Conservation (phyloP, 1,140 invertebrate species). For the Armadillidium nasatum region DNA sequence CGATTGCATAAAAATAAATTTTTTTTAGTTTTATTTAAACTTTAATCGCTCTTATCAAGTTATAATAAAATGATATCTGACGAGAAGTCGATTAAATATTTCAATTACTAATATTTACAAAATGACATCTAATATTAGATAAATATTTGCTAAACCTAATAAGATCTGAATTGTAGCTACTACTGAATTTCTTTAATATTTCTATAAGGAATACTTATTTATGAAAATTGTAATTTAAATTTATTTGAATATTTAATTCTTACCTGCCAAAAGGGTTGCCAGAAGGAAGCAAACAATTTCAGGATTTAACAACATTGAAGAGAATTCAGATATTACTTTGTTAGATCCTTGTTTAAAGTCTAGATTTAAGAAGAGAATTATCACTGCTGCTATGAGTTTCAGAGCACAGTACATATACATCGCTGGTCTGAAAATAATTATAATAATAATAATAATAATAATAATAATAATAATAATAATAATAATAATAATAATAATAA, state of each 20-base stretch:
- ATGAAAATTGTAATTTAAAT: too few species aligned
- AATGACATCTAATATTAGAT: too few species aligned
- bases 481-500: background rate
- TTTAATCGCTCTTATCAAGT: too few species aligned
- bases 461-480: background rate
- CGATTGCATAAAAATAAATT: too few species aligned
- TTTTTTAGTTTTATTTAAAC: too few species aligned
- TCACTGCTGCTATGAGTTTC: conserved; percentile 61
- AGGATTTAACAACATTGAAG: conserved; percentile 63
- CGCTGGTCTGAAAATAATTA: conserved; percentile 56
- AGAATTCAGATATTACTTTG: conserved; percentile 66
- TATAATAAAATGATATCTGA: too few species aligned
- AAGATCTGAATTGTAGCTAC: too few species aligned
- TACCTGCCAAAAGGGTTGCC: conserved; percentile 48
- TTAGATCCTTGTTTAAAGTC: conserved; percentile 70
- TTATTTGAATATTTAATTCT: background rate
- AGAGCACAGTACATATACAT: conserved; percentile 72
- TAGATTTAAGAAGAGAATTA: conserved; percentile 69
- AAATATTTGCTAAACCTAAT: too few species aligned
- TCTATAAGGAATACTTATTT: too few species aligned
- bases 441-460: background rate
- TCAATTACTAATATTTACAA: too few species aligned
- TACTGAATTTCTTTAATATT: too few species aligned
- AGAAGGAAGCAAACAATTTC: conserved; percentile 68
- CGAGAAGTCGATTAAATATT: too few species aligned